Conservation (phyloP, 1,140 invertebrate genomes). For the Drosophila kohkoa region DNA sequence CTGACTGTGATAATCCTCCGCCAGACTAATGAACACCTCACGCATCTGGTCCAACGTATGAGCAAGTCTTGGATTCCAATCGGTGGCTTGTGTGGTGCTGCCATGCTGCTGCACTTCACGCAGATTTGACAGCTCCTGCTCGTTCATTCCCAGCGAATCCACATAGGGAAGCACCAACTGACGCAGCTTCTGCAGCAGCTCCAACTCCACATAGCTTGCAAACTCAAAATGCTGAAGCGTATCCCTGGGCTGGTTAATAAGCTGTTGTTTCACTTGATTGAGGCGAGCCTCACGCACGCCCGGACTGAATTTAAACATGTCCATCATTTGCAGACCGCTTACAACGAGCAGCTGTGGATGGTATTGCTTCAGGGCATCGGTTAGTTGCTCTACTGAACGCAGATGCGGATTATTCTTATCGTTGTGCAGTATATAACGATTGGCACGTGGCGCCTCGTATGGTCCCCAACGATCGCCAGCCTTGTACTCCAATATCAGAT, state of each 20-base stretch:
- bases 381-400: conserved; percentile 90
- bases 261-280: conserved; percentile 89
- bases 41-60: conserved; percentile 94
- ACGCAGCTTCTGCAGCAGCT: conserved; percentile 89
- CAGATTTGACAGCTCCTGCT: conserved; percentile 93
- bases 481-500: conserved; percentile 93
- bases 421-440: conserved; percentile 95
- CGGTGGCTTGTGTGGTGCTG: conserved; percentile 90
- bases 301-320: conserved; percentile 91
- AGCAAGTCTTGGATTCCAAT: conserved; percentile 92
- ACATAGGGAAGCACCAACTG: conserved; percentile 90
- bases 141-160: conserved; percentile 96
- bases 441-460: conserved; percentile 91
- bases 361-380: conserved; percentile 87
- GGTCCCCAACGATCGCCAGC: conserved; percentile 91
- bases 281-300: conserved; percentile 88
- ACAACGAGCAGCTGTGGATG: conserved; percentile 92
- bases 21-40: conserved; percentile 88
- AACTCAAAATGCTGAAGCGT: conserved; percentile 94
- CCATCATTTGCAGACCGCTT: conserved; percentile 96
- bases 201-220: conserved; percentile 92
- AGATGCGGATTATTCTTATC: conserved; percentile 92
- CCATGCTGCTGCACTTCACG: conserved; percentile 89
- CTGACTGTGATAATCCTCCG: conserved; percentile 71
- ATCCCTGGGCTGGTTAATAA: conserved; percentile 86